Evolutionary conservation across 2,797 vertebrate species (phyloP).

Genomic region (Lepilemur septentrionalis): DNA sequence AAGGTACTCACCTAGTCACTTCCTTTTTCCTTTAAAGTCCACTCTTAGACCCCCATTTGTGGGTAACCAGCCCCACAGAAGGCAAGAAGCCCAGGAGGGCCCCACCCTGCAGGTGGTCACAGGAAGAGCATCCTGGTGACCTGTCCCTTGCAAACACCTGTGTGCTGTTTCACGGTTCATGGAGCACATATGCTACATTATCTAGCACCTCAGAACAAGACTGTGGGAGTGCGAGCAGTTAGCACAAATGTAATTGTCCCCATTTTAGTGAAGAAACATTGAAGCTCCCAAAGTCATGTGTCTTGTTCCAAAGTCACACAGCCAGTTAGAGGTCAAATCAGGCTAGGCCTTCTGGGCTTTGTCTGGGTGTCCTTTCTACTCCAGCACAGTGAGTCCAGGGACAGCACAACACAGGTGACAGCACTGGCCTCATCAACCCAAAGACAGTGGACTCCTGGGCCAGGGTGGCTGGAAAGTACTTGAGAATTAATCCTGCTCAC

Average conservation of each 20-base stretch:
- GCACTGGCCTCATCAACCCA: rapidly evolving
- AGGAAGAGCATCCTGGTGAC: neutral
- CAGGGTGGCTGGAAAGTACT: neutral
- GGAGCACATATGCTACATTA: neutral
- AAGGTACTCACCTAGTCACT: neutral
- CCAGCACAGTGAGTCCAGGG: neutral
- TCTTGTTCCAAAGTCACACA: neutral
- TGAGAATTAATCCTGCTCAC: neutral
- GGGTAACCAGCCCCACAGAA: neutral
- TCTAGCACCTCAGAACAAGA: neutral
- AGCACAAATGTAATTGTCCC: neutral
- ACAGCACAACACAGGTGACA: neutral
- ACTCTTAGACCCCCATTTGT: neutral
- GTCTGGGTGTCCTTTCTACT: neutral
- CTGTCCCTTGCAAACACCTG: neutral
- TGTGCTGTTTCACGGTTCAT: neutral
- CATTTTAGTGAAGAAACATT: neutral
- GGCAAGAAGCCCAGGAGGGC: neutral
- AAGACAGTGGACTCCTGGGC: neutral
- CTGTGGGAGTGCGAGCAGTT: neutral
- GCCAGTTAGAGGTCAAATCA: neutral
- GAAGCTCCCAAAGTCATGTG: neutral
- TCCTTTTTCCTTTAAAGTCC: neutral
- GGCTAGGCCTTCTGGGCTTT: neutral
- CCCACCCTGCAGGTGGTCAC: neutral